Conservation (phyloP, 2,888 invertebrate genomes). For the Cistogaster globosa region DNA sequence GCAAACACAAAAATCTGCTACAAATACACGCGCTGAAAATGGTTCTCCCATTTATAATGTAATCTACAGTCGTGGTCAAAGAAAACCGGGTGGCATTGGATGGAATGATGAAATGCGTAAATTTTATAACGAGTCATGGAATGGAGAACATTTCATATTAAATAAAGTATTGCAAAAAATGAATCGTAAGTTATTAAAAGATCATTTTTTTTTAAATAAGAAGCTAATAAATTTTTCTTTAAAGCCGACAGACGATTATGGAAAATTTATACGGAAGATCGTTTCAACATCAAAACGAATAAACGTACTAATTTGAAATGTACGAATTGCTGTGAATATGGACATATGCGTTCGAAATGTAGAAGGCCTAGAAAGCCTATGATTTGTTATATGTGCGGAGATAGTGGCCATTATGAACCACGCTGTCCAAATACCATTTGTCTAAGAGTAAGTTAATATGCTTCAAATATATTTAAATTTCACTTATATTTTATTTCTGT, state of each 20-base stretch:
- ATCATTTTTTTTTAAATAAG: background rate
- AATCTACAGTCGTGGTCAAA: constrained; percentile 69
- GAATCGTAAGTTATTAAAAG: constrained; percentile 84
- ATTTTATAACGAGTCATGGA: constrained; percentile 87
- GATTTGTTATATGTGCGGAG: constrained; percentile 88
- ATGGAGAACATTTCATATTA: constrained; percentile 86
- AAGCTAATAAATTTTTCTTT: constrained; percentile 16
- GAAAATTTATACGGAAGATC: constrained; percentile 79
- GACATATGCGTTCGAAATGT: constrained; percentile 86
- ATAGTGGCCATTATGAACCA: constrained; percentile 86
- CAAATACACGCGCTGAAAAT: constrained; percentile 16
- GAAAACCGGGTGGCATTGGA: constrained; percentile 73
- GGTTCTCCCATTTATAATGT: constrained; percentile 68
- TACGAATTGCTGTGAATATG: constrained; percentile 86
- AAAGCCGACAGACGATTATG: constrained; percentile 76
- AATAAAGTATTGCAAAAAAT: constrained; percentile 85
- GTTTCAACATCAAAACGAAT: constrained; percentile 74
- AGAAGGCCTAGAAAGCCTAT: constrained; percentile 84
- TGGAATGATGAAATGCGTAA: constrained; percentile 85
- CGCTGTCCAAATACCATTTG: constrained; percentile 89
- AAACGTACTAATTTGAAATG: constrained; percentile 84
- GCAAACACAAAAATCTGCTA: background rate
- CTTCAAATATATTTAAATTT: constrained; percentile 7
- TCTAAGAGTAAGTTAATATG: constrained; percentile 85
- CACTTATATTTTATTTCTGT: constrained; percentile 6